A percentile compares a stretch with the other conserved stretches of the same genome.
These are phyloP conservation scores for Notiomystis cincta DNA, from an alignment of 2,113 vertebrate genomes.

Conservation along the genomic window DNA sequence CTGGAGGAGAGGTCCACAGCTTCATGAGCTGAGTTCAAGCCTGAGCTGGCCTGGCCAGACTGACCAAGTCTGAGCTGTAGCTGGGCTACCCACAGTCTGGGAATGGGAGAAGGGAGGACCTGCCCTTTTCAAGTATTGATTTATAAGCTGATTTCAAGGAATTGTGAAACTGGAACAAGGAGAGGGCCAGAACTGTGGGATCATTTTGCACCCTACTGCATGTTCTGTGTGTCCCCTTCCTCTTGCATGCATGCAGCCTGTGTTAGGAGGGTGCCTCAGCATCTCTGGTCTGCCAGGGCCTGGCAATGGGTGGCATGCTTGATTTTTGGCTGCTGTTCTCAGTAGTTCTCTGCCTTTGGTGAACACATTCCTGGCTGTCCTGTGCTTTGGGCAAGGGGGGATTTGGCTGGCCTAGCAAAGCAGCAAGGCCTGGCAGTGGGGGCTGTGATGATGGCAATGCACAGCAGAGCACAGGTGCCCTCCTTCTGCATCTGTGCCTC, in stretches of 20 bases:
- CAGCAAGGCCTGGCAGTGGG: neutral
- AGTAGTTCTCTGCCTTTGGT: neutral
- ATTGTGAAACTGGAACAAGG: neutral
- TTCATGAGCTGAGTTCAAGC: neutral
- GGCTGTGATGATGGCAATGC: neutral
- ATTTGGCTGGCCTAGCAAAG: neutral
- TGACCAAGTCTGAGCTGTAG: neutral
- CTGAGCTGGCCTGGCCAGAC: too few relatives aligned
- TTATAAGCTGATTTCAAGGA: neutral
- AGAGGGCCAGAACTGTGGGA: neutral
- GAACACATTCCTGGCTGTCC: neutral
- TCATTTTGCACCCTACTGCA: neutral
- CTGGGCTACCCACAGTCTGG: accelerated
- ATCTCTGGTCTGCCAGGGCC: neutral
- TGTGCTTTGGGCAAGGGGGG: neutral
- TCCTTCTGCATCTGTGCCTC: neutral
- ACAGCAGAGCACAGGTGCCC: accelerated
- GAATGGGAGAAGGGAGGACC: neutral
- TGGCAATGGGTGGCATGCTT: neutral
- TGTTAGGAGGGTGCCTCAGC: accelerated
- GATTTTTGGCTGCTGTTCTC: neutral
- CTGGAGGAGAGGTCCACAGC: neutral
- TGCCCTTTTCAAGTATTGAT: neutral
- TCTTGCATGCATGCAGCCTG: accelerated
- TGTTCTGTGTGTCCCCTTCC: neutral